Evolutionary conservation across 2,113 vertebrate species (phyloP).

Genomic region (Chlorodrepanis virens): DNA sequence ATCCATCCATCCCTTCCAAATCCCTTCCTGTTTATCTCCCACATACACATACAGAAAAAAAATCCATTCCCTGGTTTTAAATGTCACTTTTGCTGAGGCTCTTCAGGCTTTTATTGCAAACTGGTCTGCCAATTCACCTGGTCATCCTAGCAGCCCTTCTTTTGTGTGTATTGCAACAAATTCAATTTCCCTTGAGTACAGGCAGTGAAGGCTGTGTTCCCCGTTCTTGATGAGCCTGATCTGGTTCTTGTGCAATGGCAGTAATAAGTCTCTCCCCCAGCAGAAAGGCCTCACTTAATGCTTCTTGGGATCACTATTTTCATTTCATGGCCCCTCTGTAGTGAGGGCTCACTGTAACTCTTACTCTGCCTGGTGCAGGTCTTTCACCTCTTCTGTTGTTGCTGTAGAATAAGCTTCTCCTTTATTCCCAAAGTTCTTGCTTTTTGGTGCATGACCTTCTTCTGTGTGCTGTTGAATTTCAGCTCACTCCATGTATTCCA

Average conservation of each 20-base stretch:
- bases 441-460: neutral
- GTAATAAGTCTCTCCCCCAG: neutral
- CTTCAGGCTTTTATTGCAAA: neutral
- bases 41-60: neutral
- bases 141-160: neutral
- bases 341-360: neutral
- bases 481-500: neutral
- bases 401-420: neutral
- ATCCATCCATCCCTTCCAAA: neutral
- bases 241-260: neutral
- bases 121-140: neutral
- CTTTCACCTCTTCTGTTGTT: neutral
- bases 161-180: neutral
- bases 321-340: neutral
- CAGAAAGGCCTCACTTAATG: neutral
- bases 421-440: neutral
- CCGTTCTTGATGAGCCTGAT: neutral
- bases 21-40: neutral
- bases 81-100: neutral
- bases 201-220: neutral
- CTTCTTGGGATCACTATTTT: neutral
- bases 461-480: neutral
- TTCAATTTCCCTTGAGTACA: neutral
- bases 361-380: neutral
- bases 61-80: neutral